phyloP scores from a whole-genome alignment of 2,797 vertebrate genomes.

The Perodicticus potto region DNA sequence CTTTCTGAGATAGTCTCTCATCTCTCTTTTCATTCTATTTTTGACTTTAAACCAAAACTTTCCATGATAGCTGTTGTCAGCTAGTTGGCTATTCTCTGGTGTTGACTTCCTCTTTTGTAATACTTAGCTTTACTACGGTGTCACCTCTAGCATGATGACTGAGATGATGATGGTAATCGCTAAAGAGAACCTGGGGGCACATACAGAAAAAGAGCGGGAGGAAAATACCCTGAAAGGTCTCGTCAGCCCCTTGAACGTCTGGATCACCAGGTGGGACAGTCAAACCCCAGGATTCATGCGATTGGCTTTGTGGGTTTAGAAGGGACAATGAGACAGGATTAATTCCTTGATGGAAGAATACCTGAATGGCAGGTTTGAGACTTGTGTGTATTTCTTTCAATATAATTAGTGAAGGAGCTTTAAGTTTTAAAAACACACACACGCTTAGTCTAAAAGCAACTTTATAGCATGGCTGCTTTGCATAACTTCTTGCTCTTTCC shows the following conservation, averaged over 20 bases:
- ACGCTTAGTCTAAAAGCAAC: neutral
- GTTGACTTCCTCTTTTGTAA: conserved; percentile 43
- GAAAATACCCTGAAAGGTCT: conserved; percentile 85
- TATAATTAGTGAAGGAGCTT: neutral
- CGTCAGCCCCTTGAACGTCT: conserved; percentile 91
- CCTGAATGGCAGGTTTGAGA: neutral
- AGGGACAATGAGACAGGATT: neutral
- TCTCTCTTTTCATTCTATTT: neutral
- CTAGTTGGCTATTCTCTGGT: neutral
- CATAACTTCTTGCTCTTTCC: neutral
- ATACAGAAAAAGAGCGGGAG: conserved; percentile 82
- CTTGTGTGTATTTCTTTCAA: neutral
- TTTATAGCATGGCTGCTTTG: neutral
- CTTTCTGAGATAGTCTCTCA: neutral
- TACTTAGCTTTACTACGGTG: conserved; percentile 92
- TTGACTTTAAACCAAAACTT: neutral
- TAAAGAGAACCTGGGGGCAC: conserved; percentile 91
- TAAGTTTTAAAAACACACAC: neutral
- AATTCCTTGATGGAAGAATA: neutral
- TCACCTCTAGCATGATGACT: conserved; percentile 90
- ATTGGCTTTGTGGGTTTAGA: neutral
- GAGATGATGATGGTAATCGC: conserved; percentile 91
- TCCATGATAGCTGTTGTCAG: conserved; percentile 2
- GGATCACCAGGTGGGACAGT: conserved; percentile 93
- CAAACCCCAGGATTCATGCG: neutral